These are phyloP conservation scores for Polydrusus cervinus DNA, from an alignment of 2,888 invertebrate species.

Conservation along the genomic window DNA sequence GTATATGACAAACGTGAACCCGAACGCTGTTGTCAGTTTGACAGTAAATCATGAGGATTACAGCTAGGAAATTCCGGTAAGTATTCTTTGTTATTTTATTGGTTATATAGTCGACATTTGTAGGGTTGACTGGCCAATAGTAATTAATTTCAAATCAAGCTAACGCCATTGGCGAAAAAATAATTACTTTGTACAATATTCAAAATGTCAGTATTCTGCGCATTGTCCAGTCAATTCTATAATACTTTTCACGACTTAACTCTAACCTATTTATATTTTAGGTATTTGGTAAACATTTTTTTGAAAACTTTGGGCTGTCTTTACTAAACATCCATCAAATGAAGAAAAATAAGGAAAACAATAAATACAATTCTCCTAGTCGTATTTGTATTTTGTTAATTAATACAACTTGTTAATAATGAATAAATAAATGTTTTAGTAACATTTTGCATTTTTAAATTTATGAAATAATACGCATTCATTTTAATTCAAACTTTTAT, in stretches of 20 bases:
- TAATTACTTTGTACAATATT: too few relatives aligned
- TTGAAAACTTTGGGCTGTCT: not conserved
- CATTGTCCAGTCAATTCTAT: too few relatives aligned
- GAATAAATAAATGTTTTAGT: not conserved
- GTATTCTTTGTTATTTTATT: not conserved
- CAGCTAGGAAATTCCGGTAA: not conserved
- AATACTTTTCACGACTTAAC: too few relatives aligned
- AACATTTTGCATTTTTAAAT: not conserved
- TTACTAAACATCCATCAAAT: not conserved
- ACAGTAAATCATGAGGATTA: not conserved
- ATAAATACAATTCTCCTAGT: not conserved
- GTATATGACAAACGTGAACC: conserved; percentile 2
- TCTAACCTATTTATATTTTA: too few relatives aligned
- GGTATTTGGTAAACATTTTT: too few relatives aligned
- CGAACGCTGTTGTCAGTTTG: not conserved
- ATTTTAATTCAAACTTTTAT: not conserved
- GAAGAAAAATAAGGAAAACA: not conserved
- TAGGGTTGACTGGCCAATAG: too few relatives aligned
- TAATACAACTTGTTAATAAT: not conserved
- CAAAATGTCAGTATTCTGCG: too few relatives aligned
- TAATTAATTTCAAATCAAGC: too few relatives aligned
- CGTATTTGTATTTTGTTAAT: not conserved
- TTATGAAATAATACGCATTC: not conserved
- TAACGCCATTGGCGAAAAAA: too few relatives aligned
- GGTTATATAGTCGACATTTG: too few relatives aligned